Evolutionary conservation across 2,888 invertebrate genomes (phyloP).

Genomic region (Deilephila porcellus): DNA sequence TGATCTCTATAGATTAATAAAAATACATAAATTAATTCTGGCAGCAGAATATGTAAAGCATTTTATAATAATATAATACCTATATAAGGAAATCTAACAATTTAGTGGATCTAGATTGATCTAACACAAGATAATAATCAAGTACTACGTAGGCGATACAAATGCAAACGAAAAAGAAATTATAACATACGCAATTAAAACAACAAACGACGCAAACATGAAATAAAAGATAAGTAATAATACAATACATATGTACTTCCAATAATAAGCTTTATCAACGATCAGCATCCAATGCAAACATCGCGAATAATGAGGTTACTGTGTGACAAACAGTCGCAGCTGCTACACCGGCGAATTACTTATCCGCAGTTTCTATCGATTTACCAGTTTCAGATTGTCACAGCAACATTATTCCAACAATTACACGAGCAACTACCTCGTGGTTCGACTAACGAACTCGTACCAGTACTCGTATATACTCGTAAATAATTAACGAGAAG

Average conservation of each 20-base stretch:
- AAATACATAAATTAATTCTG: no score
- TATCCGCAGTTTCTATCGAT: conserved; percentile 58
- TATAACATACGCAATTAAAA: conserved; percentile 4
- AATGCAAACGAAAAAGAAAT: background rate
- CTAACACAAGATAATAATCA: background rate
- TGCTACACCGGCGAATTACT: conserved; percentile 56
- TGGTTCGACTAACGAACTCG: background rate
- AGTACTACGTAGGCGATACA: background rate
- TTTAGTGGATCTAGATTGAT: no score
- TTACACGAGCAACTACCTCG: conserved; percentile 3
- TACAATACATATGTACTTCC: conserved; percentile 10
- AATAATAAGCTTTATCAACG: conserved; percentile 26
- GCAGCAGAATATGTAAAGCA: no score
- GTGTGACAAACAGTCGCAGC: conserved; percentile 55
- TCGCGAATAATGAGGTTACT: conserved; percentile 45
- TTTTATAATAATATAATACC: no score
- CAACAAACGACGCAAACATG: background rate
- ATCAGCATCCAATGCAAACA: conserved; percentile 19
- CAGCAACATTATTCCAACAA: conserved; percentile 43
- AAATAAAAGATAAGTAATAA: conserved; percentile 24
- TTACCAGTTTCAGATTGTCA: conserved; percentile 47
- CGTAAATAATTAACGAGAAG: background rate
- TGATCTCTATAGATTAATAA: no score
- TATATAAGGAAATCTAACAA: no score
- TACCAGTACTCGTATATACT: background rate